Conservation (phyloP, 2,797 vertebrate species). For the Poliocrania exsul region DNA sequence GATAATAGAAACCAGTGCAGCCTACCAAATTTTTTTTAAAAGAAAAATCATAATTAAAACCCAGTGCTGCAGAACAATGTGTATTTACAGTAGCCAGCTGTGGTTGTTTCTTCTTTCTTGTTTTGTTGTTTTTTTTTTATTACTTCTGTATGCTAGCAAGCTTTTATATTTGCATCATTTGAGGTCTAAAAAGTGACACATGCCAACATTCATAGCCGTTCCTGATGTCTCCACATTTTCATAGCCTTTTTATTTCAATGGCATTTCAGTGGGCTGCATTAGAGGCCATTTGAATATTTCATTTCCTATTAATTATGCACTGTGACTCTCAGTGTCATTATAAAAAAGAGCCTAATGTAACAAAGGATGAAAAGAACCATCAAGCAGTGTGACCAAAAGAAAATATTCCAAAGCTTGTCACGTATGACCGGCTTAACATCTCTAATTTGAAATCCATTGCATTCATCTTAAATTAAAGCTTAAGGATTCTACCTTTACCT, state of each 20-base stretch:
- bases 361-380: conserved; percentile 99
- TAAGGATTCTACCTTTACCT: conserved; percentile 91
- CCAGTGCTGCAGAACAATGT: conserved; percentile 42
- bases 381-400: conserved; percentile 90
- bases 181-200: conserved; percentile 95
- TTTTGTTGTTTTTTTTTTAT: conserved; percentile 46
- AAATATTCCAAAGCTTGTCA: conserved; percentile 97
- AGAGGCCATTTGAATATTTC: conserved; percentile 99
- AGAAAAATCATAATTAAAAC: conserved; percentile 45
- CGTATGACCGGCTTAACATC: conserved; percentile 91
- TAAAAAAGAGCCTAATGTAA: conserved; percentile 98
- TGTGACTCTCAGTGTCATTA: conserved; percentile 99
- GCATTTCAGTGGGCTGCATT: conserved; percentile 97
- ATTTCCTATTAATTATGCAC: conserved; percentile 99
- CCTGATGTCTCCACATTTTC: conserved; percentile 88
- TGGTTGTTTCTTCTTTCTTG: conserved; percentile 31
- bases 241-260: conserved; percentile 91
- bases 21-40: neutral
- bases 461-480: conserved; percentile 93
- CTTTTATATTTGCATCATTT: conserved; percentile 89
- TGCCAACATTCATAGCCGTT: conserved; percentile 89
- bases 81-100: conserved; percentile 76
- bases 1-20: conserved; percentile 66
- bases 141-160: conserved; percentile 78
- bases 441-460: conserved; percentile 92